Percentiles rank a stretch among this genome's conserved stretches.
These are phyloP conservation scores for Hydrochoerus hydrochaeris DNA, from an alignment of 2,113 vertebrate genomes.

Conservation along the genomic window DNA sequence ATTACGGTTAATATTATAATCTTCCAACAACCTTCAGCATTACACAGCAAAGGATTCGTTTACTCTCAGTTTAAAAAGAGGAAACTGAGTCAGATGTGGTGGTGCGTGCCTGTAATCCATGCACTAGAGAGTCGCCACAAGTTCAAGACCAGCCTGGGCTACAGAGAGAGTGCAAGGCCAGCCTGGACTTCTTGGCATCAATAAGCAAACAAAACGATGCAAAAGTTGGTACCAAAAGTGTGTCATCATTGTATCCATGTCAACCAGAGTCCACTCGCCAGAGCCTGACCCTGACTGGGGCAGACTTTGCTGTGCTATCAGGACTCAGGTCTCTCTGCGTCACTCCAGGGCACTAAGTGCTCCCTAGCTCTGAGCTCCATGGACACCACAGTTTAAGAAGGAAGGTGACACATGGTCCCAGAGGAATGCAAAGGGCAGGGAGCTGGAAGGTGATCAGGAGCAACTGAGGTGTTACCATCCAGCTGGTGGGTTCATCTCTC, in stretches of 20 bases:
- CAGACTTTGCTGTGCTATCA: too few relatives aligned
- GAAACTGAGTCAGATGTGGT: background rate
- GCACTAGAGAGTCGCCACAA: background rate
- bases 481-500: too few relatives aligned
- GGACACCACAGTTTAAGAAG: too few relatives aligned
- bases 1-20: background rate
- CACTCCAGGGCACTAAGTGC: too few relatives aligned
- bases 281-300: fast-evolving
- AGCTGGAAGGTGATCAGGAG: too few relatives aligned
- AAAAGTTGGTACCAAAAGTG: background rate
- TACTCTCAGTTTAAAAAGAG: background rate
- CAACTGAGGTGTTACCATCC: too few relatives aligned
- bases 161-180: background rate
- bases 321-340: too few relatives aligned
- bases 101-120: background rate
- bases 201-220: background rate
- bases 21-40: background rate
- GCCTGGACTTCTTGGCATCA: background rate
- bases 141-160: background rate
- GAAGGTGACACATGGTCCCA: too few relatives aligned
- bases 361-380: too few relatives aligned
- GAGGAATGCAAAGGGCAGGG: too few relatives aligned
- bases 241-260: background rate
- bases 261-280: background rate
- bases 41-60: background rate